Evolutionary conservation across 2,888 invertebrate genomes (phyloP), one percentile per base, ranked within the genome.

Genomic region (Dendrolimus houi): DNA sequence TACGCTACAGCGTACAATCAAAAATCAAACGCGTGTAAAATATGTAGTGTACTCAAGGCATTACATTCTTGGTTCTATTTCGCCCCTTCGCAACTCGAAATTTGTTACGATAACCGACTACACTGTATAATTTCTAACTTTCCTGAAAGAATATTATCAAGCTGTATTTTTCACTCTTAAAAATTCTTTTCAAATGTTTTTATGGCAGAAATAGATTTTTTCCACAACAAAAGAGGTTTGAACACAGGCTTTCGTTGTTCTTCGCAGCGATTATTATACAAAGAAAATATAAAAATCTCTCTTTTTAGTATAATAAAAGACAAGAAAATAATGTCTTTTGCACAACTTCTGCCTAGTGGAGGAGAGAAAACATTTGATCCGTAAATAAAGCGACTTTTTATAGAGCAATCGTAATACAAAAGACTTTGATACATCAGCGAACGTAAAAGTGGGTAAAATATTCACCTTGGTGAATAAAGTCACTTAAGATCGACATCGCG

Each of bases 221-320:
- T 52, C 29, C 47, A 52, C 52, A n/a, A 52, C 29, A 17, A 56
- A 56, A 52, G 52, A 52, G 52, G 41, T 13, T 52, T 29, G 29
- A 29, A 41, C 17, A 41, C 40, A 52, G 41, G 40, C 53, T 56
- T 56, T 53, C 40, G 56, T 53, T 53, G 13, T 13, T 56, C 56
- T 10, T 6, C 29, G 6, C 29, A 29, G 29, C 41, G 53, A 56
- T 53, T 56, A 41, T 40, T 52, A 56, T 17, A 56, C 56, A 56
- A 56, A 56, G 56, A 56, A 29, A 52, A 56, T 12, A 41, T 56
- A 53, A 52, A 52, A 52, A 53, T 56, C 53, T 52, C n/a, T 56
- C 40, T 17, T 41, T 52, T 29, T 29, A 17, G 17, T 14, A 52
- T 10, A 52, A 55, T 55, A 52, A 41, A 52, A 52, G 52, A 12